Evolutionary conservation across 2,113 vertebrate genomes (phyloP).

Genomic region (Indicator maculatus): DNA sequence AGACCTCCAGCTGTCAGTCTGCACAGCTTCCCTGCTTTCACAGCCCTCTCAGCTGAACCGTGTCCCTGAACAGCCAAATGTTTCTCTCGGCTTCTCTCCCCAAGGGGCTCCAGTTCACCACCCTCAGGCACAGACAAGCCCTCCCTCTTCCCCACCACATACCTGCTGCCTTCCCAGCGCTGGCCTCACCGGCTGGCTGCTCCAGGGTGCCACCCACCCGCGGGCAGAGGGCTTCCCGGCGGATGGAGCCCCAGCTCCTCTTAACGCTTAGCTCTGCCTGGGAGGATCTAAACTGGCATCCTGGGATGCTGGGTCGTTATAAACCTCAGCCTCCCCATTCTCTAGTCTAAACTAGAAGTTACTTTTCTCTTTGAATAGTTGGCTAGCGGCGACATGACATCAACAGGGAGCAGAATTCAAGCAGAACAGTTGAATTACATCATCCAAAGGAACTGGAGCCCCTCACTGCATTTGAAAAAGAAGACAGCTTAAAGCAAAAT

Average conservation of each 20-base stretch:
- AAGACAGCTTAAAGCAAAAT: slow-evolving; percentile 57
- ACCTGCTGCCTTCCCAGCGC: slow-evolving; percentile 6
- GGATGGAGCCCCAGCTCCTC: background rate
- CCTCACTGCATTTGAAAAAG: background rate
- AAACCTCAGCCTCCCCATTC: slow-evolving; percentile 11
- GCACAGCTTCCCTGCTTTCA: background rate
- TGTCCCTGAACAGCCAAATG: background rate
- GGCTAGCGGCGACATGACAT: slow-evolving; percentile 38
- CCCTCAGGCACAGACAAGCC: background rate
- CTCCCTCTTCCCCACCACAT: background rate
- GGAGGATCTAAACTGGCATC: background rate
- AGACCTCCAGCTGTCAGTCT: background rate
- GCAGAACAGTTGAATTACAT: slow-evolving; percentile 55
- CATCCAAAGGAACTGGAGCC: slow-evolving; percentile 44
- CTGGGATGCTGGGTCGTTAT: background rate
- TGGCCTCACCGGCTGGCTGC: accelerated
- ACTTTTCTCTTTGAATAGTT: slow-evolving; percentile 52
- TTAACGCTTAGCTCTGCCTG: background rate
- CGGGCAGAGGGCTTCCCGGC: accelerated
- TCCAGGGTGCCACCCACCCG: background rate
- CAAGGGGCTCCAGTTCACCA: accelerated
- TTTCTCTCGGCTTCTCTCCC: background rate
- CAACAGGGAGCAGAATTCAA: slow-evolving; percentile 54
- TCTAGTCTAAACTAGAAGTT: slow-evolving; percentile 39
- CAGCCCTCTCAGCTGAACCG: background rate